These are phyloP conservation scores for Tadarida brasiliensis DNA, from an alignment of 2,797 vertebrate species.

Conservation along the genomic window DNA sequence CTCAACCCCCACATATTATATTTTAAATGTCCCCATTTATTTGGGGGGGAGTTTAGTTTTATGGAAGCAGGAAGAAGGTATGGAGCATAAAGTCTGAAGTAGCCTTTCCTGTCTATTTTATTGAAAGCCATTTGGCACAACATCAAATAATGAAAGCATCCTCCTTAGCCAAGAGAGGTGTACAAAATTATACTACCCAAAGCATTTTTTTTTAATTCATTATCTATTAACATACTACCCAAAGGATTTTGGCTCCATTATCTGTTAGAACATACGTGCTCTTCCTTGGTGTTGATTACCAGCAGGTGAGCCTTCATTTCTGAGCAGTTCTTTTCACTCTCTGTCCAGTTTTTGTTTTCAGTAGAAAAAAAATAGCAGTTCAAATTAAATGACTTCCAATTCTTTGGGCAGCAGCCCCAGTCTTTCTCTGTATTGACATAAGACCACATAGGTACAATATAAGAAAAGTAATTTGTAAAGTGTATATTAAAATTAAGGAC, in stretches of 20 bases:
- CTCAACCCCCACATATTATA: neutral
- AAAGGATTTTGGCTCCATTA: too few species aligned
- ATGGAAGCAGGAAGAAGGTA: neutral
- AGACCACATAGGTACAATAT: neutral
- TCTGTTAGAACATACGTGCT: conserved; percentile 61
- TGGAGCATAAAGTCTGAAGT: neutral
- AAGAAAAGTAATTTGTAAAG: neutral
- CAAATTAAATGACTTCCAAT: neutral
- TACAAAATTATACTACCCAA: neutral
- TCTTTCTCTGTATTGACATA: neutral
- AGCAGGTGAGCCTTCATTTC: conserved; percentile 54
- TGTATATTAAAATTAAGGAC: neutral
- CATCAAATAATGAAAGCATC: neutral
- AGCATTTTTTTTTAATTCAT: too few species aligned
- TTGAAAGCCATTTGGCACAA: neutral
- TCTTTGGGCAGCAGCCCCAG: conserved; percentile 74
- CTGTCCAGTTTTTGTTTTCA: accelerated
- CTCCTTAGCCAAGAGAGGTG: neutral
- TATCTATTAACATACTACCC: too few species aligned
- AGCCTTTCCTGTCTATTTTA: neutral
- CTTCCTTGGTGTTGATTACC: conserved; percentile 56
- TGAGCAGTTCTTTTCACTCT: conserved; percentile 48
- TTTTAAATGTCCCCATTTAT: neutral
- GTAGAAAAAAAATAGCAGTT: conserved; percentile 63
- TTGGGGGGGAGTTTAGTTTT: neutral